Percentiles rank a stretch among this genome's conserved stretches.
These are phyloP conservation scores for Cantharis rufa DNA, from an alignment of 2,888 invertebrate species.

Conservation along the genomic window DNA sequence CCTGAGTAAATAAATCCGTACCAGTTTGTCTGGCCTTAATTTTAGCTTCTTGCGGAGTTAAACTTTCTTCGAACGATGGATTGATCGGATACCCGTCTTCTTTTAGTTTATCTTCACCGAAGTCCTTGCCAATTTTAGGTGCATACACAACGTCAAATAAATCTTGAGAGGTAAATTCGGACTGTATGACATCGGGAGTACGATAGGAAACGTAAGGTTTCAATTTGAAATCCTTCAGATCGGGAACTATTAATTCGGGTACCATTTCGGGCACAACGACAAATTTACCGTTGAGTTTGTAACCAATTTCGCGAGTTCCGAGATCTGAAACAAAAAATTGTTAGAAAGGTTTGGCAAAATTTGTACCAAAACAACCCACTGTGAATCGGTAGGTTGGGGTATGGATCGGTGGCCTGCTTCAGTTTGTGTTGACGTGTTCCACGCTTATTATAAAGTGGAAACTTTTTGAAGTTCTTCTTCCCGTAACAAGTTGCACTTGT, in stretches of 20 bases:
- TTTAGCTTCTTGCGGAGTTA: slow-evolving; percentile 74
- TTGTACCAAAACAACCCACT: slow-evolving; percentile 54
- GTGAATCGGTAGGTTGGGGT: slow-evolving; percentile 69
- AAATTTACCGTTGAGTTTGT: slow-evolving; percentile 61
- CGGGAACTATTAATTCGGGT: slow-evolving; percentile 91
- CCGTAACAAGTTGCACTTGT: slow-evolving; percentile 62
- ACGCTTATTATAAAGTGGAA: slow-evolving; percentile 74
- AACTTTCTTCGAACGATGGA: slow-evolving; percentile 72
- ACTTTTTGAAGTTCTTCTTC: slow-evolving; percentile 83
- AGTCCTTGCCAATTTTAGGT: slow-evolving; percentile 77
- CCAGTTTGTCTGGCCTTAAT: slow-evolving; percentile 74
- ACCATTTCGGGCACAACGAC: slow-evolving; percentile 81
- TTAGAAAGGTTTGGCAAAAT: not conserved
- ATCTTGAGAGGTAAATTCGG: slow-evolving; percentile 81
- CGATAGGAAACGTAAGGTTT: slow-evolving; percentile 95
- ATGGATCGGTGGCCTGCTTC: slow-evolving; percentile 60
- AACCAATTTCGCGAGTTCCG: slow-evolving; percentile 72
- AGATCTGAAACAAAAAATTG: slow-evolving; percentile 57
- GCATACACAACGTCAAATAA: slow-evolving; percentile 82
- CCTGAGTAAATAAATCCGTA: slow-evolving; percentile 72
- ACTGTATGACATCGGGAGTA: slow-evolving; percentile 73
- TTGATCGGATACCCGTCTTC: slow-evolving; percentile 69
- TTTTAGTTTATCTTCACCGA: slow-evolving; percentile 70
- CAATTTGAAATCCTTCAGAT: slow-evolving; percentile 78
- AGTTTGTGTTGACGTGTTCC: slow-evolving; percentile 71